Evolutionary conservation across 2,888 invertebrate species (phyloP).

Genomic region (Ochropleura leucogaster): DNA sequence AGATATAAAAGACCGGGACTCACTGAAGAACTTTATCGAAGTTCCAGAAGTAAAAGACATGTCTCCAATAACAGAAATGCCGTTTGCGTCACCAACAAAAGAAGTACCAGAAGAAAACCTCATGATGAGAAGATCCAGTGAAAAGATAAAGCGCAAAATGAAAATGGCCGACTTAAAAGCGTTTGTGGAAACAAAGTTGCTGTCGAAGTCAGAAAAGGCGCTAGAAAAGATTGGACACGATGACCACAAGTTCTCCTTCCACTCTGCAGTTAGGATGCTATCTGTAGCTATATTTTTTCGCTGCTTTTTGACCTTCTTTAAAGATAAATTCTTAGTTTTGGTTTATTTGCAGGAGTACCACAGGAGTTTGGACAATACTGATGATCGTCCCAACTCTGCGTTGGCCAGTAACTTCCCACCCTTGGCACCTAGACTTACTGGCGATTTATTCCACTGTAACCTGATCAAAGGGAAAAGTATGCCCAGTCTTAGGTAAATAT

Average conservation of each 20-base stretch:
- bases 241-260: slow-evolving; percentile 91
- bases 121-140: slow-evolving; percentile 93
- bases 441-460: slow-evolving; percentile 91
- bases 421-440: slow-evolving; percentile 88
- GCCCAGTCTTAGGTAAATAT: slow-evolving; percentile 96
- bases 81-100: slow-evolving; percentile 78
- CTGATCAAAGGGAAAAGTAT: slow-evolving; percentile 98
- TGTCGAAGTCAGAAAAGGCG: slow-evolving; percentile 97
- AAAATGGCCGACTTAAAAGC: slow-evolving; percentile 98
- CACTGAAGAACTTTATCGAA: slow-evolving; percentile 94
- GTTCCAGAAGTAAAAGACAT: slow-evolving; percentile 93
- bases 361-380: slow-evolving; percentile 95
- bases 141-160: slow-evolving; percentile 96
- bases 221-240: slow-evolving; percentile 97
- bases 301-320: slow-evolving; percentile 48
- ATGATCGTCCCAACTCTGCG: slow-evolving; percentile 93
- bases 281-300: slow-evolving; percentile 87
- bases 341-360: slow-evolving; percentile 93
- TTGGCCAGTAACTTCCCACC: slow-evolving; percentile 92
- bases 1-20: slow-evolving; percentile 92
- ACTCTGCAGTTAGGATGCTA: slow-evolving; percentile 92
- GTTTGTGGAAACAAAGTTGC: slow-evolving; percentile 97
- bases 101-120: slow-evolving; percentile 81
- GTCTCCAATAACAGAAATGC: slow-evolving; percentile 91
- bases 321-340: slow-evolving; percentile 24